A percentile compares a stretch with the other conserved stretches of the same genome.
Conservation (phyloP, 2,888 invertebrate genomes). For the Hetaerina titia region DNA sequence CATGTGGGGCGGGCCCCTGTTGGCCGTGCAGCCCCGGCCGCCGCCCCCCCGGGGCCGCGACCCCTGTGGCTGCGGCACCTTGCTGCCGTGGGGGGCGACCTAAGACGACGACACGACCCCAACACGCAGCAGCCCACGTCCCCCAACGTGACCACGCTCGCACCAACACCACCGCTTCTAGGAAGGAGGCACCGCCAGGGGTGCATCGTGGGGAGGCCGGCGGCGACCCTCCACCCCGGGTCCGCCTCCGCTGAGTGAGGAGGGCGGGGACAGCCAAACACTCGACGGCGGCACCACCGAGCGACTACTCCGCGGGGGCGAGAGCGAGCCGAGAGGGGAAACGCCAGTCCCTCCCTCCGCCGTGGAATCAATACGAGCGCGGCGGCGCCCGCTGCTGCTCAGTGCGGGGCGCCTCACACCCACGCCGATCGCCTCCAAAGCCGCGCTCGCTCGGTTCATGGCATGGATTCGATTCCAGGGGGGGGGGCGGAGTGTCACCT, state of each 20-base stretch:
- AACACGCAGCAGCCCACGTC: conserved; percentile 26
- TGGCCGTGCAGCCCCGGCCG: conserved; percentile 68
- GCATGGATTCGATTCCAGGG: not conserved
- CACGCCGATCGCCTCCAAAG: no score
- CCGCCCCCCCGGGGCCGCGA: conserved; percentile 68
- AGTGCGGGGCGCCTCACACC: not conserved
- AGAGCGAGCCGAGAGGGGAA: not conserved
- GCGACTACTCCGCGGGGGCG: not conserved
- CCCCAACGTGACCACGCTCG: conserved; percentile 8
- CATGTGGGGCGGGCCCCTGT: conserved; percentile 68
- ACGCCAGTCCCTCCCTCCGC: not conserved
- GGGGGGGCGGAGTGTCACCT: not conserved
- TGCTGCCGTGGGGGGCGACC: conserved; percentile 59
- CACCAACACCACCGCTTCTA: conserved; percentile 28
- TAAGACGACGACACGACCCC: not conserved
- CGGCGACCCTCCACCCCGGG: conserved; percentile 26
- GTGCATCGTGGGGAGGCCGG: conserved; percentile 26
- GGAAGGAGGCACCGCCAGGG: conserved; percentile 1
- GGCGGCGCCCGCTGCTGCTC: not conserved
- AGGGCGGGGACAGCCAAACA: conserved; percentile 37
- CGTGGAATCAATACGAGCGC: not conserved
- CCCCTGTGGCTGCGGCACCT: conserved; percentile 57
- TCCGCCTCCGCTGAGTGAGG: conserved; percentile 20
- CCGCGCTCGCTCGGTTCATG: no score
- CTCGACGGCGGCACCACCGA: not conserved